These are phyloP conservation scores for Tenualosa ilisha DNA, from an alignment of 2,797 vertebrate species.

Conservation along the genomic window DNA sequence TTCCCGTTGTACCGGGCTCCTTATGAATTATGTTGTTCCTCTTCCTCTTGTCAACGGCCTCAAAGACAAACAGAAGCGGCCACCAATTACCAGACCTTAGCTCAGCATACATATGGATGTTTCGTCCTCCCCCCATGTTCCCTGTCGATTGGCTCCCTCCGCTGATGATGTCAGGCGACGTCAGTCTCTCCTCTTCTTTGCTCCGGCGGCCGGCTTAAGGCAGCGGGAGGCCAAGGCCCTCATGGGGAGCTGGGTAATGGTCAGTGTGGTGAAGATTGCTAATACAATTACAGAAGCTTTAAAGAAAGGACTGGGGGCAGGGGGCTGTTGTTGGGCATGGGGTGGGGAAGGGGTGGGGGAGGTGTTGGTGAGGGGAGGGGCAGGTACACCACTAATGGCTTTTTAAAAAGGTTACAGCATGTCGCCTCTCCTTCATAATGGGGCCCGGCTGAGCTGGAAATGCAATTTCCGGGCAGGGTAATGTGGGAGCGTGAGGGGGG, in stretches of 20 bases:
- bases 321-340: slow-evolving; percentile 13
- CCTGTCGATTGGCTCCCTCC: neutral
- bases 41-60: neutral
- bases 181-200: slow-evolving; percentile 31
- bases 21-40: neutral
- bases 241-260: slow-evolving; percentile 62
- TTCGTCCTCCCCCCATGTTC: neutral
- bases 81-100: slow-evolving; percentile 7
- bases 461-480: slow-evolving; percentile 82
- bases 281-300: slow-evolving; percentile 74
- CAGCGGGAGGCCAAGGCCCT: slow-evolving; percentile 34
- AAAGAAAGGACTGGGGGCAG: slow-evolving; percentile 59
- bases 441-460: slow-evolving; percentile 79
- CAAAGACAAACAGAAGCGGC: slow-evolving; percentile 11
- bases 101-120: slow-evolving; percentile 7
- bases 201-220: slow-evolving; percentile 36
- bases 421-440: slow-evolving; percentile 80
- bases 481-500: slow-evolving; percentile 71
- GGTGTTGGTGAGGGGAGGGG: slow-evolving; percentile 58
- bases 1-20: neutral
- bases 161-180: slow-evolving; percentile 5
- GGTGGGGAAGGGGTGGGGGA: slow-evolving; percentile 37
- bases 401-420: slow-evolving; percentile 84
- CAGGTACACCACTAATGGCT: slow-evolving; percentile 80
- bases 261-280: slow-evolving; percentile 62